Evolutionary conservation across 2,113 vertebrate genomes (phyloP).

Genomic region (Parus major): DNA sequence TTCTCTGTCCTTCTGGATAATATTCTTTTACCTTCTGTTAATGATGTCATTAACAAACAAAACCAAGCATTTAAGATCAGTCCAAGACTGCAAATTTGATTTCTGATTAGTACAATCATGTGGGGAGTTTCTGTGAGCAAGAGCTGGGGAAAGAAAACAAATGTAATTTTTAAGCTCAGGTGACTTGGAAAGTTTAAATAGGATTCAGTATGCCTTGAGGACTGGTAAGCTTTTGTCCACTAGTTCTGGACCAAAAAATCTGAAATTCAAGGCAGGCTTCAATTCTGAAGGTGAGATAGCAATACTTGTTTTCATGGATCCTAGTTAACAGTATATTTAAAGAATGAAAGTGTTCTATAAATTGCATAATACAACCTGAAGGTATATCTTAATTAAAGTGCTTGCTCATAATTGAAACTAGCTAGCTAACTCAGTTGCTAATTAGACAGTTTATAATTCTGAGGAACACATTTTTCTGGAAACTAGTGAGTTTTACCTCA

Average conservation of each 20-base stretch:
- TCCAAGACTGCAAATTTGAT: not conserved
- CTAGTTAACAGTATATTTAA: not conserved
- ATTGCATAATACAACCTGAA: not conserved
- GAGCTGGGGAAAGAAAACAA: not conserved
- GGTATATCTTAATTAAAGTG: not conserved
- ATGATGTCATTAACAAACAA: not conserved
- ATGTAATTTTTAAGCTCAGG: not conserved
- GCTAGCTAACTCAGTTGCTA: not conserved
- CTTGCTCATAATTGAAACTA: not conserved
- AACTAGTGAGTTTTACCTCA: not conserved
- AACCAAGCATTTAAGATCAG: not conserved
- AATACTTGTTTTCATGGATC: not conserved
- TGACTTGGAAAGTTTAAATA: not conserved
- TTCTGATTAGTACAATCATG: not conserved
- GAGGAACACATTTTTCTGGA: not conserved
- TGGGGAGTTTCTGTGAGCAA: not conserved
- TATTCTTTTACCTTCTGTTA: not conserved
- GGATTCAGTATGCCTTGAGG: not conserved
- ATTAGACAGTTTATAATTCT: not conserved
- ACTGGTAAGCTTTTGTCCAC: not conserved
- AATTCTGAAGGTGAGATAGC: not conserved
- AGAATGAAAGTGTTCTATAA: not conserved
- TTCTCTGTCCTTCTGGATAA: not conserved
- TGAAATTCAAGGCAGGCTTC: not conserved
- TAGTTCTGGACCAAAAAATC: not conserved